Conservation (phyloP, 2,797 vertebrate species). For the Paratrypauchen microcephalus region DNA sequence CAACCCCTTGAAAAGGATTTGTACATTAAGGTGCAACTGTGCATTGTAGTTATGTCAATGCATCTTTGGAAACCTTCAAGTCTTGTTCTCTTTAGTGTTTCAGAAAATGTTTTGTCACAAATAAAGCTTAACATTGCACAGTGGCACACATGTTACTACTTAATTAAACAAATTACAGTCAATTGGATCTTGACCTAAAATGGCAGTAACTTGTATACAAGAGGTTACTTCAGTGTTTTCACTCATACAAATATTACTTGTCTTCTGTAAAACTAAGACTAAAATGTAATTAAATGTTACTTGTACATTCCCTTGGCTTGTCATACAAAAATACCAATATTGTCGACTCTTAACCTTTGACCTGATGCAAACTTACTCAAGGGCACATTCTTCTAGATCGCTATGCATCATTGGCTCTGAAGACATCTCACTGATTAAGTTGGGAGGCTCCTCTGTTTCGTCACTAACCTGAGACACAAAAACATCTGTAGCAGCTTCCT, state of each 20-base stretch:
- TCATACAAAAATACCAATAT: conserved; percentile 35
- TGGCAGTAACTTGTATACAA: conserved; percentile 33
- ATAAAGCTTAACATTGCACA: conserved; percentile 19
- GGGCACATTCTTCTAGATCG: conserved; percentile 22
- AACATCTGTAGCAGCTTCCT: background rate
- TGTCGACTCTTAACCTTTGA: conserved; percentile 39
- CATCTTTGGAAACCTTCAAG: conserved; percentile 60
- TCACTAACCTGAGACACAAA: conserved; percentile 1
- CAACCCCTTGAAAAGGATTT: conserved; percentile 4
- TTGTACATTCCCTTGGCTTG: conserved; percentile 1
- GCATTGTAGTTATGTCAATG: conserved; percentile 26
- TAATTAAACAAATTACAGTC: background rate
- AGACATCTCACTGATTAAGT: conserved; percentile 17
- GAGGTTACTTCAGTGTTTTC: background rate
- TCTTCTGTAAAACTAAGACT: conserved; percentile 22
- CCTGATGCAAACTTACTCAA: conserved; percentile 44
- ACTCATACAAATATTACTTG: conserved; percentile 15
- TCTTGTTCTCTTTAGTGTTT: conserved; percentile 24
- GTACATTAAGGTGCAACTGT: conserved; percentile 39
- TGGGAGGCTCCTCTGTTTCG: conserved; percentile 17
- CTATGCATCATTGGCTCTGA: conserved; percentile 30
- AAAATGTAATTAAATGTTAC: background rate
- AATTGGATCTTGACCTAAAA: conserved; percentile 21
- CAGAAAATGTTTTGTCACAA: conserved; percentile 25
- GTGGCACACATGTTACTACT: background rate